phyloP scores from a whole-genome alignment of 2,797 vertebrate genomes.

The Schizothorax lantsangensis region DNA sequence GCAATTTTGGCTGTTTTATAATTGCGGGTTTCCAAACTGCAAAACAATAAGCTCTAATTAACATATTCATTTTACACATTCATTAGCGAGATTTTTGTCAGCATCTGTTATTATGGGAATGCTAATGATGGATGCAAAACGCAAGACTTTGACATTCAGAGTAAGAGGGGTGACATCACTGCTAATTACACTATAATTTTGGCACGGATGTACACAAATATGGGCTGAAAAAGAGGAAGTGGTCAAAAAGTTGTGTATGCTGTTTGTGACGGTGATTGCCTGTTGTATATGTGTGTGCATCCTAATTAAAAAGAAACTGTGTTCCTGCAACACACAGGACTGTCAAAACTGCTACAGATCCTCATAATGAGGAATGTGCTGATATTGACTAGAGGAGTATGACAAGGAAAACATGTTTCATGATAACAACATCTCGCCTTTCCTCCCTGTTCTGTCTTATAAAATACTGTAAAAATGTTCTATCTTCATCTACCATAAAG shows the following conservation, averaged over 20 bases:
- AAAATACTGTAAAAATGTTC: constrained; percentile 48
- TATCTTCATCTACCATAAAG: constrained; percentile 51
- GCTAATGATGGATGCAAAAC: constrained; percentile 43
- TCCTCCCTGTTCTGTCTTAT: constrained; percentile 24
- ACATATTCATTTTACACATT: constrained; percentile 71
- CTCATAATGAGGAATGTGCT: background rate
- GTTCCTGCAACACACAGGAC: background rate
- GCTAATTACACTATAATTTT: constrained; percentile 15
- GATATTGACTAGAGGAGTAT: background rate
- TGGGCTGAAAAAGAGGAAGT: constrained; percentile 10
- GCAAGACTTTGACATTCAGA: constrained; percentile 30
- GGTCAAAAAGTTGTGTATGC: background rate
- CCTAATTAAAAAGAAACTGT: constrained; percentile 22
- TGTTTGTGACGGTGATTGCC: background rate
- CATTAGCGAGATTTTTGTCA: constrained; percentile 66
- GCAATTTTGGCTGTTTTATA: constrained; percentile 69
- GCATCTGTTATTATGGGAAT: constrained; percentile 41
- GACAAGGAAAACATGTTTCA: constrained; percentile 8
- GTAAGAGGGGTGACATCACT: constrained; percentile 23
- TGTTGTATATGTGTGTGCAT: background rate
- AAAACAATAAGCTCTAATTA: constrained; percentile 75
- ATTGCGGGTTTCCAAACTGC: constrained; percentile 69
- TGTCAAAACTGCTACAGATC: constrained; percentile 2
- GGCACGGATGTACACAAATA: background rate
- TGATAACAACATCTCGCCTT: background rate